A percentile compares a stretch with the other conserved stretches of the same genome.
Evolutionary conservation across 2,797 vertebrate species (phyloP).

Genomic region (Phoebastria nigripes): DNA sequence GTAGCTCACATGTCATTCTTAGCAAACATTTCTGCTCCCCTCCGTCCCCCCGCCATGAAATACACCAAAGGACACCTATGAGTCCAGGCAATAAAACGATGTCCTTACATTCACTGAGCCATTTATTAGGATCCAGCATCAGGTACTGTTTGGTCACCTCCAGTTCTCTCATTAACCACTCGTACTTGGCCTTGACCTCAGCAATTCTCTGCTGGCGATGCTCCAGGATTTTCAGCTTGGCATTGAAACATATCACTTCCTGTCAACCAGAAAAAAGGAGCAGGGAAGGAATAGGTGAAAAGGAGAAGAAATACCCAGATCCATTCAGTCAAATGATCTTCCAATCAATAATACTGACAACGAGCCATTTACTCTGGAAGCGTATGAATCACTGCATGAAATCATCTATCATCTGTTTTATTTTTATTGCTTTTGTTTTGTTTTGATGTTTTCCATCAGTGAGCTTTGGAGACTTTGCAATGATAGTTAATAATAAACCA

Average conservation of each 20-base stretch:
- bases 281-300: neutral
- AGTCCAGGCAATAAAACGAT: neutral
- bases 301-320: neutral
- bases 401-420: neutral
- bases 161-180: constrained; percentile 87
- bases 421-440: constrained; percentile 18
- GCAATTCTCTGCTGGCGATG: constrained; percentile 88
- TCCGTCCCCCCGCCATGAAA: neutral
- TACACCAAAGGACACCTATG: neutral
- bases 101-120: constrained; percentile 90
- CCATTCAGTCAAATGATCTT: neutral
- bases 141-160: constrained; percentile 85
- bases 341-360: neutral
- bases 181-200: constrained; percentile 86
- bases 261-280: constrained; percentile 43
- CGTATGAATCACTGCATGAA: neutral
- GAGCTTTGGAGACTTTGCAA: constrained; percentile 5
- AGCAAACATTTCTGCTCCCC: neutral
- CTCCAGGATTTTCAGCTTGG: constrained; percentile 89
- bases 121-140: constrained; percentile 87
- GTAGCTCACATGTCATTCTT: neutral
- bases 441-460: constrained; percentile 23
- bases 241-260: constrained; percentile 86
- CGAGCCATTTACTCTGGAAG: neutral
- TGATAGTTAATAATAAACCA: constrained; percentile 22